Conservation (phyloP, 2,888 invertebrate genomes). For the Schizaphis graminum region DNA sequence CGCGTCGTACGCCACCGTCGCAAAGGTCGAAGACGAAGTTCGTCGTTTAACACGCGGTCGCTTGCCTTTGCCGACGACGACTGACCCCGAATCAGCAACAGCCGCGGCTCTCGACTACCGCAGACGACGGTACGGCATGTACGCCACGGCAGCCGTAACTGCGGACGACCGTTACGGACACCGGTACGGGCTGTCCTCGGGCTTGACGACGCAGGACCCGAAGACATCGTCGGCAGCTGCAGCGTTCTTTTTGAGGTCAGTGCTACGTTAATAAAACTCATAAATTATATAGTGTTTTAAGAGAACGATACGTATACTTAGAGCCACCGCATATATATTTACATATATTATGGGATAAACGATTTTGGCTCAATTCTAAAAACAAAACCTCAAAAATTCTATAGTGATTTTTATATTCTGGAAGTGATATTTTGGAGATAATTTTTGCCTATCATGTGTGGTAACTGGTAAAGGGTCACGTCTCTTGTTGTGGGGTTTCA, state of each 20-base stretch:
- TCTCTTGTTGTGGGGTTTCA: too few species aligned
- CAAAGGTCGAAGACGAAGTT: constrained; percentile 25
- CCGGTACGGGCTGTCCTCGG: constrained; percentile 49
- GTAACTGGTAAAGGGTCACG: too few species aligned
- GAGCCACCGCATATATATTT: not conserved
- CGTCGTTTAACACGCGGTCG: not conserved
- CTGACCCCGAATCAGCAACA: not conserved
- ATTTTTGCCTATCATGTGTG: too few species aligned
- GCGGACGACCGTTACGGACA: constrained; percentile 59
- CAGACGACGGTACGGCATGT: constrained; percentile 54
- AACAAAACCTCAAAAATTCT: too few species aligned
- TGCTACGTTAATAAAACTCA: not conserved
- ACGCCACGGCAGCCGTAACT: constrained; percentile 34
- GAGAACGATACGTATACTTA: not conserved
- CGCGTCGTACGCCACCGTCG: constrained; percentile 16
- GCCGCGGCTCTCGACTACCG: not conserved
- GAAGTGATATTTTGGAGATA: too few species aligned
- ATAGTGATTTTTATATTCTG: too few species aligned
- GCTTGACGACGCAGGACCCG: constrained; percentile 41
- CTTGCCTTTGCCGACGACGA: not conserved
- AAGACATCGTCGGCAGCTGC: constrained; percentile 61
- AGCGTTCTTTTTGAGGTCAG: constrained; percentile 63
- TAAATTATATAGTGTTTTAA: too few species aligned
- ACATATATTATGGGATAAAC: too few species aligned
- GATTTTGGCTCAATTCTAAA: too few species aligned